phyloP scores from a whole-genome alignment of 2,113 vertebrate species.

The Ellobius talpinus region DNA sequence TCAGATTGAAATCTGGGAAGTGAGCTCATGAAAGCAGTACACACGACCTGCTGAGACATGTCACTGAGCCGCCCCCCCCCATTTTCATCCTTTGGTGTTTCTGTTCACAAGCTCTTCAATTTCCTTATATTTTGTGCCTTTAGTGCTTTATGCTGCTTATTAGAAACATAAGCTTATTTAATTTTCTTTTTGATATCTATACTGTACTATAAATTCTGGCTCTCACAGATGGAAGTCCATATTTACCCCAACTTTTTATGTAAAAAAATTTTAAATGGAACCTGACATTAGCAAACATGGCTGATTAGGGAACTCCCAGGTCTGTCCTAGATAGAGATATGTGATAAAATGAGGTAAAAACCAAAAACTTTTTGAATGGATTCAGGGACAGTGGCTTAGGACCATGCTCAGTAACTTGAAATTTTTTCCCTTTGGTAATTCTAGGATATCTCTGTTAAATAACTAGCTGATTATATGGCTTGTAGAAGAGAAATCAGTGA shows the following conservation, averaged over 20 bases:
- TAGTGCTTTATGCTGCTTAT: background rate
- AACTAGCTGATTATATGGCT: background rate
- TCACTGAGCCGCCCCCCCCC: background rate
- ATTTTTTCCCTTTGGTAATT: background rate
- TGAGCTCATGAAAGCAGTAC: background rate
- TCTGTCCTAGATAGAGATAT: background rate
- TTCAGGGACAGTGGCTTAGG: background rate
- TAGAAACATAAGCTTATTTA: background rate
- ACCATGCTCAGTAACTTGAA: background rate
- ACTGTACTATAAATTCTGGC: background rate
- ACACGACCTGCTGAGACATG: fast-evolving
- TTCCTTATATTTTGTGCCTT: background rate
- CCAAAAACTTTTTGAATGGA: background rate
- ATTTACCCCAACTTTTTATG: background rate
- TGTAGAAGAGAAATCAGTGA: background rate
- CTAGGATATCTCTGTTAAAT: background rate
- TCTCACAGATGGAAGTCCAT: background rate
- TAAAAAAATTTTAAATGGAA: background rate
- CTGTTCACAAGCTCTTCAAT: background rate
- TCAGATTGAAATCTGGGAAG: background rate
- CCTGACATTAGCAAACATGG: background rate
- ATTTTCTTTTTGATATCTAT: background rate
- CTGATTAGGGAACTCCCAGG: background rate
- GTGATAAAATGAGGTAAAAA: background rate
- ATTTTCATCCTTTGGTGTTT: background rate